Percentiles rank a stretch among this genome's conserved stretches.
These are phyloP conservation scores for Pteropus rufus DNA, from an alignment of 2,797 vertebrate species.

Conservation along the genomic window DNA sequence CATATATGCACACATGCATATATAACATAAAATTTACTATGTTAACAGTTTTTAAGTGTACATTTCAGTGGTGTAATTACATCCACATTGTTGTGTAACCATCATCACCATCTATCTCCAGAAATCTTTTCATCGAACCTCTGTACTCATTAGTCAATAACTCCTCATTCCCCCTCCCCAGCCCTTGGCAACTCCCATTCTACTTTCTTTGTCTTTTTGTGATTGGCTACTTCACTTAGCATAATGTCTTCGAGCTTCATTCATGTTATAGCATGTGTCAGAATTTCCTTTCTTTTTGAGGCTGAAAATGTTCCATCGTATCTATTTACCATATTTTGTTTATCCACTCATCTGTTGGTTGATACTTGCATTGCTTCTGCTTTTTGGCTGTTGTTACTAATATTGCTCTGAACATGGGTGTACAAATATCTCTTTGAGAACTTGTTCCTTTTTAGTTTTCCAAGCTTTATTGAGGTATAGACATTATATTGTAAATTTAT, in stretches of 20 bases:
- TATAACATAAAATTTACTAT: neutral
- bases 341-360: neutral
- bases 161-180: neutral
- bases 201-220: neutral
- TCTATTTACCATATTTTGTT: neutral
- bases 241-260: neutral
- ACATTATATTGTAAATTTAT: neutral
- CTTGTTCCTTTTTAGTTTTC: neutral
- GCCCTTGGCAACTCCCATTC: neutral
- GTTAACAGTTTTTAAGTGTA: neutral
- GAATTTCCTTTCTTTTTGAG: neutral
- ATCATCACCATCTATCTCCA: neutral
- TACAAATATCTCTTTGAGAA: neutral
- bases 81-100: neutral
- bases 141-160: neutral
- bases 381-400: neutral
- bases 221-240: neutral
- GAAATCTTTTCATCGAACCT: neutral
- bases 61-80: neutral
- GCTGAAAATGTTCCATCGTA: neutral
- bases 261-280: neutral
- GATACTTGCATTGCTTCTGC: neutral
- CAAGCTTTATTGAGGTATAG: neutral
- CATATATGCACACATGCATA: neutral
- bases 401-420: neutral